Base-by-base conservation (phyloP, 2,797 vertebrate genomes). In the Epinephelus coioides region DNA sequence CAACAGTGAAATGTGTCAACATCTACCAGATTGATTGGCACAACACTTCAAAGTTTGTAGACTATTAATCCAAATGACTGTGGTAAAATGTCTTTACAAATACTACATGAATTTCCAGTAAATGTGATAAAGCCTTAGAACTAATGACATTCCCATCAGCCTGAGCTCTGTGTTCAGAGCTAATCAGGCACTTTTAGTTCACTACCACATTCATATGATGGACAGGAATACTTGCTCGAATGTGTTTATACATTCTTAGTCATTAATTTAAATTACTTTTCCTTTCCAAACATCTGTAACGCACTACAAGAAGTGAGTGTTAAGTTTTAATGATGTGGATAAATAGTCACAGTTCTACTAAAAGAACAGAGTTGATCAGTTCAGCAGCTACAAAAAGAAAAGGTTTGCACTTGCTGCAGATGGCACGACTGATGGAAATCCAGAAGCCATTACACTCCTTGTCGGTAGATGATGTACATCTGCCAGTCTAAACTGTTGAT, bases 381-480 rank as follows among this genome's bases (percentile, higher is more conserved):
- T 67, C 6, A 60, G 34, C 57, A 47, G 11, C 43, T 63, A 10
- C 50, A n/a, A 21, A 54, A 59, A 27, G 0, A 57, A 8, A 49
- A 27, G 23, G 17, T 14, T 11, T 25, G 43, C 6, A 7, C 6
- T 61, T 17, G 30, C 71, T 66, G 40, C 50, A 56, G 19, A 6
- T 21, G 50, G 6, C 15, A 13, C 21, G 30, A 25, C 6, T n/a
- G 6, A 68, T 7, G 49, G 12, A 21, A 47, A 2, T 57, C 30
- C 14, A 34, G 13, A 40, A 19, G 46, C 23, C 30, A 0, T 50
- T 27, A 18, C 51, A 49, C n/a, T 65, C 9, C 49, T 69, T 40
- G 51, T 62, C 38, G 70, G 69, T 53, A 74, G 38, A 30, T 73
- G 69, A 27, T 4, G 3, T 25, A 53, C 61, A 63, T 66, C 49